These are phyloP conservation scores for Caenorhabditis becei DNA, from an alignment of 2,888 invertebrate species.

Conservation along the genomic window DNA sequence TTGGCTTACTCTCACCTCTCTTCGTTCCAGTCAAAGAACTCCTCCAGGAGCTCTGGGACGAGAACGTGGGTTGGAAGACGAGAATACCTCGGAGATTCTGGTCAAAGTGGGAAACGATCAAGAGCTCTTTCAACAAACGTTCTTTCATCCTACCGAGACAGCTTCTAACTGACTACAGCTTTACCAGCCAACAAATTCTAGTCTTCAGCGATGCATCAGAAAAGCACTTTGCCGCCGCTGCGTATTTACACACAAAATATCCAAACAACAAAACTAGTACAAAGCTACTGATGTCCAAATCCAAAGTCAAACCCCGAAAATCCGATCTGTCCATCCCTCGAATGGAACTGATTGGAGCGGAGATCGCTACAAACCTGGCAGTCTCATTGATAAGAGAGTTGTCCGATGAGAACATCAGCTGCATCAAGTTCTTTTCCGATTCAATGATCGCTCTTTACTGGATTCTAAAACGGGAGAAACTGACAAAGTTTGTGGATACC, in stretches of 20 bases:
- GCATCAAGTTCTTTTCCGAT: constrained; percentile 49
- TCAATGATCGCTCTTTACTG: constrained; percentile 37
- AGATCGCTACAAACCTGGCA: constrained; percentile 25
- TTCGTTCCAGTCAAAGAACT: constrained; percentile 29
- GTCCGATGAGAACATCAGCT: neutral
- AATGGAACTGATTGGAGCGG: constrained; percentile 50
- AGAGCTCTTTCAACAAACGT: neutral
- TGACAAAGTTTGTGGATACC: neutral
- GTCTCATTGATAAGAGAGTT: no score
- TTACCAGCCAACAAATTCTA: neutral
- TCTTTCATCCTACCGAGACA: neutral
- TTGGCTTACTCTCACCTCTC: constrained; percentile 32
- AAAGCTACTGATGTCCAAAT: constrained; percentile 31
- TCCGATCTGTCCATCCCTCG: constrained; percentile 48
- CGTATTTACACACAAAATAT: constrained; percentile 17
- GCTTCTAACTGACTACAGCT: neutral
- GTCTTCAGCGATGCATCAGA: constrained; percentile 42
- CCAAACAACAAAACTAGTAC: neutral
- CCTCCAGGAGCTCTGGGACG: constrained; percentile 20
- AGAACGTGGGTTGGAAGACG: constrained; percentile 18
- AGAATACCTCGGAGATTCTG: neutral
- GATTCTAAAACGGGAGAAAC: constrained; percentile 1
- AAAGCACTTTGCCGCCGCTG: constrained; percentile 11
- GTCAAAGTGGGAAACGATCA: constrained; percentile 26
- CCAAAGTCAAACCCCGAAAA: constrained; percentile 6